These are phyloP conservation scores for Monomorium pharaonis DNA, from an alignment of 1,140 invertebrate genomes.

Conservation along the genomic window DNA sequence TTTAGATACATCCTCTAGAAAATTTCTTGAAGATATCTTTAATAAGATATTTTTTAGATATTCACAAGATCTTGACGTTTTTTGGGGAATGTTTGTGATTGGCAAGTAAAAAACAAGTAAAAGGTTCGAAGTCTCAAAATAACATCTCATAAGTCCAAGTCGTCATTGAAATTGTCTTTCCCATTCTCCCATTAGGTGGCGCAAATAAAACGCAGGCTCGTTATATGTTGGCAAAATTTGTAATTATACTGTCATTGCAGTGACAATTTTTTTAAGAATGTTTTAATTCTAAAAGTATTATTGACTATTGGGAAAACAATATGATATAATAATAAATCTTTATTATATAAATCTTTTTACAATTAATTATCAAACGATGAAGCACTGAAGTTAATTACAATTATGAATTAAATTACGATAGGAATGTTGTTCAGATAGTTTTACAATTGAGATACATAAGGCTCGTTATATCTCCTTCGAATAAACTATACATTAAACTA, in stretches of 20 bases:
- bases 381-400: not conserved
- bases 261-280: not conserved
- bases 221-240: not conserved
- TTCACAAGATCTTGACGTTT: too few relatives aligned
- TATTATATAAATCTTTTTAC: constrained; percentile 1
- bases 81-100: not conserved
- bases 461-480: too few relatives aligned
- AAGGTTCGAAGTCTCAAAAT: not conserved
- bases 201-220: not conserved
- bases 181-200: not conserved
- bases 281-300: not conserved
- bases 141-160: too few relatives aligned
- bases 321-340: not conserved
- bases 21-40: too few relatives aligned
- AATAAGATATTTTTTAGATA: too few relatives aligned
- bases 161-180: not conserved
- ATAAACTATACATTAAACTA: too few relatives aligned
- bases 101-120: too few relatives aligned
- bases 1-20: too few relatives aligned
- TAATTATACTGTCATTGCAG: not conserved
- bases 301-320: not conserved
- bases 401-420: not conserved
- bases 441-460: too few relatives aligned
- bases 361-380: constrained; percentile 2
- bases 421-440: too few relatives aligned